These are phyloP conservation scores for Hololepta plana DNA, from an alignment of 2,888 invertebrate genomes.

Conservation along the genomic window DNA sequence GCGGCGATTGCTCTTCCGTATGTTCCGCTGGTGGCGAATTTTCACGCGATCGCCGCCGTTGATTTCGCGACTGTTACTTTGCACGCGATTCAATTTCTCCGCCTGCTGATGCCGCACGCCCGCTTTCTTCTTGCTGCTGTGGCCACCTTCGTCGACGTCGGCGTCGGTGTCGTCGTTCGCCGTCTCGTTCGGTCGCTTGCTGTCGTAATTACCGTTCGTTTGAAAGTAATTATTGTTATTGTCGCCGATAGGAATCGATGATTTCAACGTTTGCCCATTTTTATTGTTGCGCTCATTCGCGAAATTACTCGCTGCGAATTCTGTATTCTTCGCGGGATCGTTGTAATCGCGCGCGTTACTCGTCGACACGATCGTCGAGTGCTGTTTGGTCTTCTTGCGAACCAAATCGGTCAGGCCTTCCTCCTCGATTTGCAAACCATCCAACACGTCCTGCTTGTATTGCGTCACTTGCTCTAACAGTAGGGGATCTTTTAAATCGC, in stretches of 20 bases:
- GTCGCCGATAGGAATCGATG: slow-evolving; percentile 1
- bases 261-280: slow-evolving; percentile 15
- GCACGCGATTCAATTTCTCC: slow-evolving; percentile 34
- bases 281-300: slow-evolving; percentile 9
- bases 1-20: no score
- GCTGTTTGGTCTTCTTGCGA: slow-evolving; percentile 51
- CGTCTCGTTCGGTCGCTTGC: slow-evolving; percentile 2
- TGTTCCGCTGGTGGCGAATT: slow-evolving; percentile 5
- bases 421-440: slow-evolving; percentile 70
- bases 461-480: slow-evolving; percentile 64
- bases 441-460: slow-evolving; percentile 64
- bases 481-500: slow-evolving; percentile 14
- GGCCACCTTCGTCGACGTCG: neutral
- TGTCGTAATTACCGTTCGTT: neutral
- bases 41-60: slow-evolving; percentile 24
- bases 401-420: slow-evolving; percentile 61
- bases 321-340: slow-evolving; percentile 19
- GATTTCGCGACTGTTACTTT: slow-evolving; percentile 35
- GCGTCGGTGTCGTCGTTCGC: slow-evolving; percentile 3
- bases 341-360: slow-evolving; percentile 20
- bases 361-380: slow-evolving; percentile 21
- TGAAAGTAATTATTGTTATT: slow-evolving; percentile 3
- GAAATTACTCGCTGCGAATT: neutral
- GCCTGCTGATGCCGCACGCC: slow-evolving; percentile 15
- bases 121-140: slow-evolving; percentile 3